Base-by-base conservation (phyloP, 2,888 invertebrate species). In the Troides oblongomaculatus region DNA sequence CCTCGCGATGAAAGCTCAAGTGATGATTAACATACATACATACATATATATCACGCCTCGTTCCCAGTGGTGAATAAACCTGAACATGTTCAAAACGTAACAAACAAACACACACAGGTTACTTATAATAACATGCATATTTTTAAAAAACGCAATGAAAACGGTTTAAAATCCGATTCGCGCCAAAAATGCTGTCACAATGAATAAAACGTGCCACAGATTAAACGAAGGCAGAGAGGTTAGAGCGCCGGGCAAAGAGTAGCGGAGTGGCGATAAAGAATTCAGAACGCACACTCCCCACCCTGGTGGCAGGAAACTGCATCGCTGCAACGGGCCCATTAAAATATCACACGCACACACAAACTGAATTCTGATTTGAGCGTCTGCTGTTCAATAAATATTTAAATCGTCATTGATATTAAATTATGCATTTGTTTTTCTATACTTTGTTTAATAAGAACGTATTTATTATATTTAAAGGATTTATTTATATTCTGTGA, bases 331-430 rank as follows among this genome's bases (percentile, higher is more conserved):
- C 68, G 56, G 56, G 65, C 63, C 73, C 72, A 77, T 78, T 78
- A 75, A 75, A 76, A 72, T 74, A 76, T 77, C 75, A 76, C 75
- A 72, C 69, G 70, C 64, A 62, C 63, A 71, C 77, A 66, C n/a
- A 71, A 18, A 46, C 25, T 36, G 76, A 75, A 76, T 76, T 66
- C 61, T 72, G 66, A 74, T 69, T 66, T 18, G 25, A 64, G 6
- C 23, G 12, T 46, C 46, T 14, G 59, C 46, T 43, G 25, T 43
- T 58, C 59, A 59, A 65, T 59, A 50, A 56, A 53, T 56, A 21
- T 67, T 62, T 53, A 39, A 23, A 39, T 43, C 23, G 21, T 14
- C 50, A 30, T 4, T 30, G 30, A 30, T 39, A 30, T 46, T 46
- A 46, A 46, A 46, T 46, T 12, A 46, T 46, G 14, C 12, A 46